Evolutionary conservation across 2,888 invertebrate species (phyloP), one percentile per base, ranked within the genome.

Genomic region (Eupithecia dodoneata): DNA sequence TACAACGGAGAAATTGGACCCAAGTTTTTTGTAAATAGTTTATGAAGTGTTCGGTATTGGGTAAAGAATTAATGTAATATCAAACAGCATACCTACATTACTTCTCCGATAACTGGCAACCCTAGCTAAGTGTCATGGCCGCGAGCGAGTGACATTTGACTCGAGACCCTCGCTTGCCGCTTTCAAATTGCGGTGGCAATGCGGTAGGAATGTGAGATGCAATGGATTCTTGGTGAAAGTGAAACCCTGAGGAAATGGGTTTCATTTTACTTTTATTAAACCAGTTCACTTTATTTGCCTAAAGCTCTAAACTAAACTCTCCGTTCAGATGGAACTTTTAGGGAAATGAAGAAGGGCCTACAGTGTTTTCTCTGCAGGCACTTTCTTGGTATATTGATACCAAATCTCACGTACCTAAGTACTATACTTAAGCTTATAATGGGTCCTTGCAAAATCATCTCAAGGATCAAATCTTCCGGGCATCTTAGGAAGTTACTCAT

Each of bases 81-180:
- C 47, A 47, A 30, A 30, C 30, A 30, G 30, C 30, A 30, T 30
- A n/a, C n/a, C n/a, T 47, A 55, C 6, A 41, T 66, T 42, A 6
- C 15, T 44, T 42, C 44, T 44, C 6, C 65, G 55, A 15, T 0
- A 52, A 52, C 18, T 5, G 66, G 15, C 74, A 78, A 49, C 75
- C 78, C 78, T 78, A 75, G 18, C 15, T 45, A 67, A 77, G 73
- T 78, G 78, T 77, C 80, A 75, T 71, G 77, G 79, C 81, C 78
- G 80, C 81, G 73, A 76, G 78, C 81, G 76, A 76, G 72, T 82
- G 81, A 79, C 79, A 80, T 80, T 80, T 81, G 82, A 81, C 79
- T 72, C 80, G 63, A 73, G 47, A 73, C 63, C 70, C 76, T 59
- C 18, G 73, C 63, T 78, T 71, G 75, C 75, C 55, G 76, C 78